A percentile compares a stretch with the other conserved stretches of the same genome.
Evolutionary conservation across 2,113 vertebrate species (phyloP).

Genomic region (Platichthys stellatus): DNA sequence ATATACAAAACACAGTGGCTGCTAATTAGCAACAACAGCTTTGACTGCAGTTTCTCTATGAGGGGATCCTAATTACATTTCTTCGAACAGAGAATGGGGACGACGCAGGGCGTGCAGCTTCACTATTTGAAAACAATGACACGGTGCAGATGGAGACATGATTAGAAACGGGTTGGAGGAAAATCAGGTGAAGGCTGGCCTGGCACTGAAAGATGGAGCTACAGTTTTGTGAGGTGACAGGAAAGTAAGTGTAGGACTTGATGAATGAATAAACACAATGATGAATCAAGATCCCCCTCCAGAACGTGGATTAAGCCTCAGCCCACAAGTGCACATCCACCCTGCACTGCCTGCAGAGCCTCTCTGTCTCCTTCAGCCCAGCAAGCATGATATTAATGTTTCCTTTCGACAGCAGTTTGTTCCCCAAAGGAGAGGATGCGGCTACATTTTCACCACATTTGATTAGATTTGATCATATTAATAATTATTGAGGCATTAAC

Average conservation of each 20-base stretch:
- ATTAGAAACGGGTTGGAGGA: slow-evolving; percentile 10
- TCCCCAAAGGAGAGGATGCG: background rate
- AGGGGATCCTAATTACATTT: slow-evolving; percentile 17
- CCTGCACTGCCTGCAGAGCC: background rate
- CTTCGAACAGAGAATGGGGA: slow-evolving; percentile 3
- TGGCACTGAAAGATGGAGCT: background rate
- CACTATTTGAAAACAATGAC: background rate
- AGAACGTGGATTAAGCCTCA: slow-evolving; percentile 7
- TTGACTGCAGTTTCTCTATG: slow-evolving; percentile 19
- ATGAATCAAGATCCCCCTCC: background rate
- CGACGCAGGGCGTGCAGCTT: background rate
- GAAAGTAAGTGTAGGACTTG: slow-evolving; percentile 16
- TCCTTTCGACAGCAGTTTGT: background rate
- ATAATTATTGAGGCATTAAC: background rate
- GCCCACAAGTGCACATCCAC: background rate
- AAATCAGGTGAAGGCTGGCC: background rate
- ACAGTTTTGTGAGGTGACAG: background rate
- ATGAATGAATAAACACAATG: slow-evolving; percentile 5
- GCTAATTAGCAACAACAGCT: slow-evolving; percentile 18
- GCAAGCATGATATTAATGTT: slow-evolving; percentile 11
- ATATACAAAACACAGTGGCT: background rate
- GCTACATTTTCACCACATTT: background rate
- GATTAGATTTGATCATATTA: background rate
- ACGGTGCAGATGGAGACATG: slow-evolving; percentile 1
- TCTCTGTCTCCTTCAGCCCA: slow-evolving; percentile 11